Evolutionary conservation across 2,797 vertebrate species (phyloP).

Genomic region (Australoheros facetus): DNA sequence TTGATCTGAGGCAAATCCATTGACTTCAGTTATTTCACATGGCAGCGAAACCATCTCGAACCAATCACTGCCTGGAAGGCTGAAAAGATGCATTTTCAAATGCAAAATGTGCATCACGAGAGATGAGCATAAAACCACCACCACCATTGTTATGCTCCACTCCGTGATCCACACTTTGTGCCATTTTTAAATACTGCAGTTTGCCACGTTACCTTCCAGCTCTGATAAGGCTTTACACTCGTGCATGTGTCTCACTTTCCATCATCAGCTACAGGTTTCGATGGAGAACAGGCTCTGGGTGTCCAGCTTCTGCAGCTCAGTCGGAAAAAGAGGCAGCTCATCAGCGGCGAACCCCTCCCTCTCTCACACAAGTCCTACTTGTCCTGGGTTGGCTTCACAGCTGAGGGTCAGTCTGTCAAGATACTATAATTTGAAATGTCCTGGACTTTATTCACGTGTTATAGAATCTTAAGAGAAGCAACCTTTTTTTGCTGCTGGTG

Average conservation of each 20-base stretch:
- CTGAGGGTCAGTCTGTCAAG: constrained; percentile 84
- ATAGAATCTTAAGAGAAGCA: not conserved
- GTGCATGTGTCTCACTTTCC: not conserved
- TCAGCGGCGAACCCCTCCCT: constrained; percentile 87
- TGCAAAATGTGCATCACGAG: not conserved
- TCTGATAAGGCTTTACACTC: not conserved
- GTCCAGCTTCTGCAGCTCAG: constrained; percentile 90
- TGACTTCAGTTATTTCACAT: no score
- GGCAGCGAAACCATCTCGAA: not conserved
- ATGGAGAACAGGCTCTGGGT: constrained; percentile 92
- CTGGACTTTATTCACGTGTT: no score
- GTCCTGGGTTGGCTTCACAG: constrained; percentile 91
- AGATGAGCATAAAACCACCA: not conserved
- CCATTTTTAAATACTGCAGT: not conserved
- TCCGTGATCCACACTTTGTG: not conserved
- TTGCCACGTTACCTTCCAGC: not conserved
- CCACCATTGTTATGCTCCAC: not conserved
- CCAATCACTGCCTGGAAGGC: no score
- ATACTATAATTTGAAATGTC: not conserved
- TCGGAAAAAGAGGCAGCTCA: constrained; percentile 80
- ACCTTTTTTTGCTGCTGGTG: not conserved
- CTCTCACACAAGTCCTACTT: constrained; percentile 86
- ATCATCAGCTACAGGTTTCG: constrained; percentile 85
- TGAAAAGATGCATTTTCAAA: not conserved
- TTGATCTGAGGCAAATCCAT: not conserved